A percentile compares a stretch with the other conserved stretches of the same genome.
These are phyloP conservation scores for Malacosoma neustria DNA, from an alignment of 2,888 invertebrate species.

Conservation along the genomic window DNA sequence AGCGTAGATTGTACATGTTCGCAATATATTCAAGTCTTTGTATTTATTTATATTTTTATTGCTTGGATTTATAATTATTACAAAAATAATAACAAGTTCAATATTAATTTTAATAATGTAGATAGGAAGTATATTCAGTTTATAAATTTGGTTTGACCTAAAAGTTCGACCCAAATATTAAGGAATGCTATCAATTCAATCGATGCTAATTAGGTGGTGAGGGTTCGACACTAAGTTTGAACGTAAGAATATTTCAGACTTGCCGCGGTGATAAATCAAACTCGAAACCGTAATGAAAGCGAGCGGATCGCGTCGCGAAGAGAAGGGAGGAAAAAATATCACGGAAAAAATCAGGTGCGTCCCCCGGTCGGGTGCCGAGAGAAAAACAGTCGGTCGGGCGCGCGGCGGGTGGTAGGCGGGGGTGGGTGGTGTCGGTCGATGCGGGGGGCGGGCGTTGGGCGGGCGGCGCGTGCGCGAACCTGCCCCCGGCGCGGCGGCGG, in stretches of 20 bases:
- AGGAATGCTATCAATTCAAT: conserved; percentile 40
- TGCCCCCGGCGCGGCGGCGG: conserved; percentile 45
- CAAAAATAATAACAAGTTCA: not conserved
- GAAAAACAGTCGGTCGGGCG: conserved; percentile 65
- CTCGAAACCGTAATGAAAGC: conserved; percentile 75
- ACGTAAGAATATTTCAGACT: conserved; percentile 69
- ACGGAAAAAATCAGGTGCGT: conserved; percentile 75
- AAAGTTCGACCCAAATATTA: not conserved
- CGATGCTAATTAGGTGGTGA: conserved; percentile 68
- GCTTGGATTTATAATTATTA: conserved; percentile 1
- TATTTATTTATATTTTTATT: conserved; percentile 3
- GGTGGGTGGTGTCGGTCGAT: conserved; percentile 60
- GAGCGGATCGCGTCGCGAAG: conserved; percentile 74
- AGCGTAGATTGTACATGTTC: conserved; percentile 23
- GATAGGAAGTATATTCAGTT: too few species aligned
- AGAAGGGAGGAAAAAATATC: conserved; percentile 73
- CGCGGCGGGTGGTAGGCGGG: conserved; percentile 41
- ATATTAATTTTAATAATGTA: conserved; percentile 9
- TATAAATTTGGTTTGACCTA: too few species aligned
- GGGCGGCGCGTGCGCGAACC: conserved; percentile 45
- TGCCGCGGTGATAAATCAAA: conserved; percentile 73
- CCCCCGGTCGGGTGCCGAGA: conserved; percentile 68
- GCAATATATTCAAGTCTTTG: too few species aligned
- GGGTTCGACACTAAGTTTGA: conserved; percentile 65
- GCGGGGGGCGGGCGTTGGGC: conserved; percentile 51